These are phyloP conservation scores for Mus minutoides DNA, from an alignment of 2,797 vertebrate genomes.

Conservation along the genomic window DNA sequence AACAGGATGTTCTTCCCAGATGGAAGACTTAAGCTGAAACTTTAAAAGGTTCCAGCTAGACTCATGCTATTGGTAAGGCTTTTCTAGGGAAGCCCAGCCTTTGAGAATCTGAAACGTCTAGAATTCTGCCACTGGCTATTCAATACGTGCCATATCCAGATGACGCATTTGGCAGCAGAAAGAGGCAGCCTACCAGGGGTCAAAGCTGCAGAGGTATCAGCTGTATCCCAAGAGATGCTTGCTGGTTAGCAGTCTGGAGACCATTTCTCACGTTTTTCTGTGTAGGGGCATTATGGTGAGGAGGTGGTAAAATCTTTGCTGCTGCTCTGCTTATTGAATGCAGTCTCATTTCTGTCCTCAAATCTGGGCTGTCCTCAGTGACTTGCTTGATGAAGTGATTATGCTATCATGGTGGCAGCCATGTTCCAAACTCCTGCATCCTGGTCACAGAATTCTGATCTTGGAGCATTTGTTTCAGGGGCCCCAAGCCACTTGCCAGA, in stretches of 20 bases:
- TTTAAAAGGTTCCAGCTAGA: slow-evolving; percentile 4
- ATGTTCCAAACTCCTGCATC: background rate
- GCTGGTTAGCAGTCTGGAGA: background rate
- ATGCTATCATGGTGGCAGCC: background rate
- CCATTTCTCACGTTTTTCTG: background rate
- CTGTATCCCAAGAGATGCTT: background rate
- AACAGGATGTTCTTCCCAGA: background rate
- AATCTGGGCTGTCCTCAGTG: background rate
- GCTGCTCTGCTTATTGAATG: background rate
- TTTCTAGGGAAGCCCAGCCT: background rate
- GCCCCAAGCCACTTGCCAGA: background rate
- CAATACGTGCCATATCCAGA: background rate
- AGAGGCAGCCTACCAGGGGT: background rate
- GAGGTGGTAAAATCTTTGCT: background rate
- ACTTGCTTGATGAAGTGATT: background rate
- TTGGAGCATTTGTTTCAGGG: background rate
- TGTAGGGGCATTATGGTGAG: background rate
- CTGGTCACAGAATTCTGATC: background rate
- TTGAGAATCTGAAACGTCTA: slow-evolving; percentile 8
- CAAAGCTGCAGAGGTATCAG: background rate
- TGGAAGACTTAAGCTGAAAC: background rate
- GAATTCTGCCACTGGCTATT: background rate
- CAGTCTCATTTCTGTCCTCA: background rate
- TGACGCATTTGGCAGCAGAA: background rate
- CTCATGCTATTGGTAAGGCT: background rate